These are phyloP conservation scores for Drosophila aff. DNA, from an alignment of 1,140 invertebrate genomes.

Conservation along the genomic window DNA sequence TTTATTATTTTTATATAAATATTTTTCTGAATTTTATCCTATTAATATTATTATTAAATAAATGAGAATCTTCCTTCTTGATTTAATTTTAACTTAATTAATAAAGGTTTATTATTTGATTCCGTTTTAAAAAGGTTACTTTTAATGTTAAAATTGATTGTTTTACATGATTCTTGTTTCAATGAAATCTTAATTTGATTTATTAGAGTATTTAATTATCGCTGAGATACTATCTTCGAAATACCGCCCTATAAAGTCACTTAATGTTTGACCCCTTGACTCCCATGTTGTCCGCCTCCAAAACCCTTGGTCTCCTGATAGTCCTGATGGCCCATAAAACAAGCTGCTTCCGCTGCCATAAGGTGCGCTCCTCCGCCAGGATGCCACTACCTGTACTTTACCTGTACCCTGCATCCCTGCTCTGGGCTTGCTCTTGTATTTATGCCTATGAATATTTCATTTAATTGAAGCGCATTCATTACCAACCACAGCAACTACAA, in stretches of 20 bases:
- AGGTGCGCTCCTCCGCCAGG: conserved; percentile 36
- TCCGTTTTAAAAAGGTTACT: too few relatives aligned
- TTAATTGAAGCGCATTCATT: conserved; percentile 83
- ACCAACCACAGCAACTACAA: conserved; percentile 54
- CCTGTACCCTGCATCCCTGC: background rate
- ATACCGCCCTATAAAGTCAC: conserved; percentile 5
- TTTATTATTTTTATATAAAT: background rate
- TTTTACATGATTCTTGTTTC: too few relatives aligned
- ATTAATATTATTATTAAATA: background rate
- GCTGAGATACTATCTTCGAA: too few relatives aligned
- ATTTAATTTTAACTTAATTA: background rate
- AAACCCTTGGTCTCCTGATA: conserved; percentile 18
- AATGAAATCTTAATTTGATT: background rate
- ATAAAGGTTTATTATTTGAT: background rate
- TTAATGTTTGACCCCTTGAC: conserved; percentile 39
- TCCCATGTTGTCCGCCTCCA: background rate
- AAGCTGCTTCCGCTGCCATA: conserved; percentile 56
- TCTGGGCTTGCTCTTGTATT: conserved; percentile 55
- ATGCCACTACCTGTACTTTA: conserved; percentile 11
- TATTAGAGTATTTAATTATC: conserved; percentile 9
- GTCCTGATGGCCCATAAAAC: conserved; percentile 67
- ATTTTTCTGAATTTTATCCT: background rate
- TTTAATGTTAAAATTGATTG: too few relatives aligned
- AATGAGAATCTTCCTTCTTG: background rate
- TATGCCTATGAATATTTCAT: conserved; percentile 83